These are phyloP conservation scores for Punctoribates punctum DNA, from an alignment of 2,888 invertebrate species.

Conservation along the genomic window DNA sequence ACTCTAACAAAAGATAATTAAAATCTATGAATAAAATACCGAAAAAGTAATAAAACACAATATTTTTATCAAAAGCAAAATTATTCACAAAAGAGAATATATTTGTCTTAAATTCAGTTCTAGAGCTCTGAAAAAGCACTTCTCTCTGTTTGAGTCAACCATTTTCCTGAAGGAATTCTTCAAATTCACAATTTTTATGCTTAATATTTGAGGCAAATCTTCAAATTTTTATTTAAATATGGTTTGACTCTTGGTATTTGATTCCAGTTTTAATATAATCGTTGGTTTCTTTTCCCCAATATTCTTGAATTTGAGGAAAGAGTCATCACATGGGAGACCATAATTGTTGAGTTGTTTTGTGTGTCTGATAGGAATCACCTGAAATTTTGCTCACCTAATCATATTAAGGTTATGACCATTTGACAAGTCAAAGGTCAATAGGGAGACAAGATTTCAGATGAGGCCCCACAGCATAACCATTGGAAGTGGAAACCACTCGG, in stretches of 20 bases:
- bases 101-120: too few relatives aligned
- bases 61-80: too few relatives aligned
- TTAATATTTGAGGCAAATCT: neutral
- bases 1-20: neutral
- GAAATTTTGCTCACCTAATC: conserved; percentile 33
- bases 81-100: too few relatives aligned
- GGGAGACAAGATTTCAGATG: conserved; percentile 37
- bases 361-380: conserved; percentile 23
- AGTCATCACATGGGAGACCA: too few relatives aligned
- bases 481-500: too few relatives aligned
- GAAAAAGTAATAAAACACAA: too few relatives aligned
- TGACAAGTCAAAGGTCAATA: conserved; percentile 22
- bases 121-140: too few relatives aligned
- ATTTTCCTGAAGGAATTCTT: neutral
- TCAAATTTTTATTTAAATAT: neutral
- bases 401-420: conserved; percentile 17
- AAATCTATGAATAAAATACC: neutral
- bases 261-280: too few relatives aligned
- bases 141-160: too few relatives aligned
- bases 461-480: neutral
- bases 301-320: too few relatives aligned
- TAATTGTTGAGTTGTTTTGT: neutral
- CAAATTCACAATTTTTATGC: neutral
- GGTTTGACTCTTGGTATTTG: neutral
- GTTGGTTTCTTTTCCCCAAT: too few relatives aligned